These are phyloP conservation scores for Sebastes hubbsi DNA, from an alignment of 2,797 vertebrate species.

Conservation along the genomic window DNA sequence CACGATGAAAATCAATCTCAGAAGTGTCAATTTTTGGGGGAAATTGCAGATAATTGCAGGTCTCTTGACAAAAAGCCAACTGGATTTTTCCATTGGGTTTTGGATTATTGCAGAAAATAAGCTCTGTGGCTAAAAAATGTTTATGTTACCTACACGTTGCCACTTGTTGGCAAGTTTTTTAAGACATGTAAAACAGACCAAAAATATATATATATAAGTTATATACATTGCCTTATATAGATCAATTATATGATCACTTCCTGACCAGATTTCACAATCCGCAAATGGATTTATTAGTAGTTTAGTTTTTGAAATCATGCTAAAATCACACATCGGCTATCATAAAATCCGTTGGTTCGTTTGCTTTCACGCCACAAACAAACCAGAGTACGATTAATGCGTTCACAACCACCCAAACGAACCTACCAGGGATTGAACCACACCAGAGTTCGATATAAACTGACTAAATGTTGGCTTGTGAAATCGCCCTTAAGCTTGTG, in stretches of 20 bases:
- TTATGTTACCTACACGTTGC: no score
- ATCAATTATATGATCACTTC: background rate
- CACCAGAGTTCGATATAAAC: no score
- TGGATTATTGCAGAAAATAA: no score
- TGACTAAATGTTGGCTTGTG: no score
- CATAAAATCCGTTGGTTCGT: background rate
- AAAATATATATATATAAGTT: no score
- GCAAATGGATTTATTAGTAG: background rate
- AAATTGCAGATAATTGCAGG: background rate
- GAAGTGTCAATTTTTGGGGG: background rate
- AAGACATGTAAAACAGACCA: no score
- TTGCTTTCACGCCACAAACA: background rate
- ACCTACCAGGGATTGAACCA: background rate
- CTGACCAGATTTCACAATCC: background rate
- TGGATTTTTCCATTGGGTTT: no score
- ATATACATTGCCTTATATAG: no score
- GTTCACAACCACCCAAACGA: background rate
- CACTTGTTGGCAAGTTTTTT: no score
- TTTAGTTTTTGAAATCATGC: background rate
- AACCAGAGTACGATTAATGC: background rate
- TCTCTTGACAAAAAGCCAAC: no score
- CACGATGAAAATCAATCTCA: background rate
- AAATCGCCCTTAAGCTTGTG: no score
- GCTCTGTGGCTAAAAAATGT: no score
- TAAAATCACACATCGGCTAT: background rate